These are phyloP conservation scores for Caenorhabditis zanzibari DNA, from an alignment of 2,888 invertebrate species.

Conservation along the genomic window DNA sequence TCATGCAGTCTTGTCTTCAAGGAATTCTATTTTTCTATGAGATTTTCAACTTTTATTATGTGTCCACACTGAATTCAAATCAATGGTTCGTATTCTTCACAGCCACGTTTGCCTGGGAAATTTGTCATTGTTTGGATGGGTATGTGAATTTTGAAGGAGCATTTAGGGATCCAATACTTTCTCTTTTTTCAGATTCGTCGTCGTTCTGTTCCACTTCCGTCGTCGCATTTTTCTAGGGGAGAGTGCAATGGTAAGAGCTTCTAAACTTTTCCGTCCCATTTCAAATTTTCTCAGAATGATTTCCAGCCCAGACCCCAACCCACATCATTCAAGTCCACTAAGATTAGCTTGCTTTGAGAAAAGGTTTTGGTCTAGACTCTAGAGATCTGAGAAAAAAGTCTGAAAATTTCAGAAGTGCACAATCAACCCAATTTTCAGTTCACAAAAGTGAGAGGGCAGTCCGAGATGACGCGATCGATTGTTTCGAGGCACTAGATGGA, in stretches of 20 bases:
- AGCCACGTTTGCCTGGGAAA: slow-evolving; percentile 70
- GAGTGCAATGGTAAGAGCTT: slow-evolving; percentile 34
- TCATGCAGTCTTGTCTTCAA: slow-evolving; percentile 69
- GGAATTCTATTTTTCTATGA: slow-evolving; percentile 72
- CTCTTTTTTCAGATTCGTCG: slow-evolving; percentile 61
- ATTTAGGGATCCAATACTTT: background rate
- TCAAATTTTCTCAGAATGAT: background rate
- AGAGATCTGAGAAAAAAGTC: background rate
- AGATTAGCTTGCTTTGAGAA: slow-evolving; percentile 29
- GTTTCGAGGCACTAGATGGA: slow-evolving; percentile 21
- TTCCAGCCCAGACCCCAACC: slow-evolving; percentile 16
- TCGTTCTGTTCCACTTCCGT: slow-evolving; percentile 67
- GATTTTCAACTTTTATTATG: slow-evolving; percentile 70
- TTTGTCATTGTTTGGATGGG: slow-evolving; percentile 73
- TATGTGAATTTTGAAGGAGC: slow-evolving; percentile 8
- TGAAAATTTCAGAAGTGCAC: slow-evolving; percentile 9
- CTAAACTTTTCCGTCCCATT: background rate
- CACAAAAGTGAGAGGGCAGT: slow-evolving; percentile 13
- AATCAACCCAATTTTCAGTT: slow-evolving; percentile 6
- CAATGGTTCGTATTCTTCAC: slow-evolving; percentile 69
- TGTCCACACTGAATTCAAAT: slow-evolving; percentile 58
- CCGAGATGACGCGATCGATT: slow-evolving; percentile 22
- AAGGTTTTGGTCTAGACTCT: background rate
- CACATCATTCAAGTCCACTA: slow-evolving; percentile 19
- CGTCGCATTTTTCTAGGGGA: slow-evolving; percentile 49